A percentile compares a stretch with the other conserved stretches of the same genome.
phyloP scores from a whole-genome alignment of 1,140 invertebrate species.

The Leptinotarsa undecemlineata region DNA sequence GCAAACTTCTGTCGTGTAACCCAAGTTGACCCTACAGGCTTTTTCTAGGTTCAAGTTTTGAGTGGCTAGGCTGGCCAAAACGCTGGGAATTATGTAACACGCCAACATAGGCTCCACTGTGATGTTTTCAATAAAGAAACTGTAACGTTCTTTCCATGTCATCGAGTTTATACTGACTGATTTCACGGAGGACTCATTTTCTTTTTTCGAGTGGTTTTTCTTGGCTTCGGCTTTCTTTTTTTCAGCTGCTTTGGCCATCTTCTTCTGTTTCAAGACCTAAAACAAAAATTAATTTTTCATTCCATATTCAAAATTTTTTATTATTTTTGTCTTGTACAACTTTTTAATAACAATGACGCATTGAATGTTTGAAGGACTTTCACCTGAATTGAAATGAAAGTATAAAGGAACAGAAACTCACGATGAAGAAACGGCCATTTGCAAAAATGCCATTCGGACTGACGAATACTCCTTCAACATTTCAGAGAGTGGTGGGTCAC shows the following conservation, averaged over 20 bases:
- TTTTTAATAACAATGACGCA: too few species aligned
- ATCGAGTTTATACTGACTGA: slow-evolving; percentile 55
- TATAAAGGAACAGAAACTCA: too few species aligned
- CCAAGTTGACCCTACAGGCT: slow-evolving; percentile 79
- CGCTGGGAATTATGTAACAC: slow-evolving; percentile 78
- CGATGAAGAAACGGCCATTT: too few species aligned
- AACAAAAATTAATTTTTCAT: neutral
- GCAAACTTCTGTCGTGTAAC: slow-evolving; percentile 71
- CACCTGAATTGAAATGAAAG: too few species aligned
- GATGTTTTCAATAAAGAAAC: slow-evolving; percentile 65
- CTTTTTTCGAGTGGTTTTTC: slow-evolving; percentile 20
- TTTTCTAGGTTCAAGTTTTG: slow-evolving; percentile 84
- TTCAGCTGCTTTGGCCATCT: slow-evolving; percentile 43
- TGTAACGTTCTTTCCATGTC: slow-evolving; percentile 60
- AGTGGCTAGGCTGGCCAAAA: slow-evolving; percentile 74
- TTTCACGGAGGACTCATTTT: slow-evolving; percentile 24
- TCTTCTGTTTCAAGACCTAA: slow-evolving; percentile 35
- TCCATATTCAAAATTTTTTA: too few species aligned
- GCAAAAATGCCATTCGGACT: too few species aligned
- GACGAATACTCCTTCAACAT: too few species aligned
- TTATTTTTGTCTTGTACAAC: too few species aligned
- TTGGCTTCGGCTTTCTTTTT: slow-evolving; percentile 26
- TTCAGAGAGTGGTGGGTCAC: too few species aligned
- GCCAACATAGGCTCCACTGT: slow-evolving; percentile 80
- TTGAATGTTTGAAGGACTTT: too few species aligned